Conservation (phyloP, 2,888 invertebrate genomes). For the Acanthoscelides obtectus region DNA sequence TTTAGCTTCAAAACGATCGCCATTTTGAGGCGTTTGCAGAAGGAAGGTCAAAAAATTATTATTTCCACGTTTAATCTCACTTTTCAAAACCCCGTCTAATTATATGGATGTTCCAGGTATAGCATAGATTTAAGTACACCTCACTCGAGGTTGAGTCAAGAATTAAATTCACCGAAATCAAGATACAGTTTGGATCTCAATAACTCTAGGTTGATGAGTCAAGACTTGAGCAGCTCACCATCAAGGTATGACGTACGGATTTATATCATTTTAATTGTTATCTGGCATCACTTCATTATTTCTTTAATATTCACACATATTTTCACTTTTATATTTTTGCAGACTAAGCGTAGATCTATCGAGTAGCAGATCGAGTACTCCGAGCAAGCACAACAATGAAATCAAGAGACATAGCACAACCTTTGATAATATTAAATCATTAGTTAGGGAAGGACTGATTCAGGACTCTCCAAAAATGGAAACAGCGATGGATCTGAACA, state of each 20-base stretch:
- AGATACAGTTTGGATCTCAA: constrained; percentile 59
- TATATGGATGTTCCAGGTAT: constrained; percentile 46
- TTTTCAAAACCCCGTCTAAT: neutral
- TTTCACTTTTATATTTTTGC: neutral
- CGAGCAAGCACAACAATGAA: constrained; percentile 54
- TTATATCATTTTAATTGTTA: neutral
- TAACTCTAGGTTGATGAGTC: constrained; percentile 44
- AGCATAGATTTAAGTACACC: constrained; percentile 64
- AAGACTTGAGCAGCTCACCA: constrained; percentile 41
- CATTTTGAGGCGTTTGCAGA: no score
- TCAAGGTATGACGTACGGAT: constrained; percentile 25
- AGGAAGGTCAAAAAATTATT: no score
- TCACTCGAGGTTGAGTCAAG: constrained; percentile 52
- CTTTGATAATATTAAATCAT: constrained; percentile 71
- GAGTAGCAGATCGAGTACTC: constrained; percentile 46
- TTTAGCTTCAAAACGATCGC: no score
- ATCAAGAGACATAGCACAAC: constrained; percentile 70
- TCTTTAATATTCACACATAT: no score
- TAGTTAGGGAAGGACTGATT: constrained; percentile 66
- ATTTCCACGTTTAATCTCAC: no score
- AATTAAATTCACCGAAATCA: constrained; percentile 58
- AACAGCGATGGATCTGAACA: constrained; percentile 57
- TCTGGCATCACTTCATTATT: no score
- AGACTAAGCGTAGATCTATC: constrained; percentile 36
- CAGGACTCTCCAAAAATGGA: constrained; percentile 56